Conservation (phyloP, 2,113 vertebrate species). For the Gobio gobio region DNA sequence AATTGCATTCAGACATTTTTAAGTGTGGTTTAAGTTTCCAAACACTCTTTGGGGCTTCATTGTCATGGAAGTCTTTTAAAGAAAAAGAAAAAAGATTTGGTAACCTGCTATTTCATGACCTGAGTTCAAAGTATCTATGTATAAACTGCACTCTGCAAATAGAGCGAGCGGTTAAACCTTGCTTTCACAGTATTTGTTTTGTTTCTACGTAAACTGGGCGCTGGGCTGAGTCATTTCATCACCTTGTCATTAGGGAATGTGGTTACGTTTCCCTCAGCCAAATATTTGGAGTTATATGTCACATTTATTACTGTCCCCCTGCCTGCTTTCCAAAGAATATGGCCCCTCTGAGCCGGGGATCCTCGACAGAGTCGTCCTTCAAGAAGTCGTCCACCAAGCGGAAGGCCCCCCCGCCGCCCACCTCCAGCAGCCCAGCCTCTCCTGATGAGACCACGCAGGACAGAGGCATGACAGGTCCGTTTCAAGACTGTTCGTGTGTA, state of each 20-base stretch:
- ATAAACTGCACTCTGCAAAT: not conserved
- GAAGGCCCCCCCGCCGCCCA: constrained; percentile 90
- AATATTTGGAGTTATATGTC: not conserved
- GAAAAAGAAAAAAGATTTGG: not conserved
- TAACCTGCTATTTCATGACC: constrained; percentile 36
- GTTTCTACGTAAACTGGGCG: not conserved
- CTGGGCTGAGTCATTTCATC: constrained; percentile 16
- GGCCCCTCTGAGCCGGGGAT: constrained; percentile 68
- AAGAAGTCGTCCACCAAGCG: constrained; percentile 84
- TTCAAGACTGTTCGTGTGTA: not conserved
- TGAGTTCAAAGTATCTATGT: not conserved
- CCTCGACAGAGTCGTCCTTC: constrained; percentile 80
- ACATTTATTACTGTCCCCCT: constrained; percentile 45
- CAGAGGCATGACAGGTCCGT: constrained; percentile 66
- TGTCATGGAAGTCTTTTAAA: constrained; percentile 1
- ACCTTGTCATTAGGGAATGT: not conserved
- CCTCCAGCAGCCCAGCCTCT: constrained; percentile 44
- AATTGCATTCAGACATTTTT: not conserved
- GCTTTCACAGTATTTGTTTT: constrained; percentile 13
- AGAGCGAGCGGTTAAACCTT: not conserved
- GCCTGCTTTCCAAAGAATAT: constrained; percentile 62
- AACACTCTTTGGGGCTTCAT: not conserved
- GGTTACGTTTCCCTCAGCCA: not conserved
- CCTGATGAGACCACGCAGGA: constrained; percentile 67
- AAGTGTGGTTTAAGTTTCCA: not conserved